phyloP scores from a whole-genome alignment of 2,113 vertebrate species.

The Aix galericulata region DNA sequence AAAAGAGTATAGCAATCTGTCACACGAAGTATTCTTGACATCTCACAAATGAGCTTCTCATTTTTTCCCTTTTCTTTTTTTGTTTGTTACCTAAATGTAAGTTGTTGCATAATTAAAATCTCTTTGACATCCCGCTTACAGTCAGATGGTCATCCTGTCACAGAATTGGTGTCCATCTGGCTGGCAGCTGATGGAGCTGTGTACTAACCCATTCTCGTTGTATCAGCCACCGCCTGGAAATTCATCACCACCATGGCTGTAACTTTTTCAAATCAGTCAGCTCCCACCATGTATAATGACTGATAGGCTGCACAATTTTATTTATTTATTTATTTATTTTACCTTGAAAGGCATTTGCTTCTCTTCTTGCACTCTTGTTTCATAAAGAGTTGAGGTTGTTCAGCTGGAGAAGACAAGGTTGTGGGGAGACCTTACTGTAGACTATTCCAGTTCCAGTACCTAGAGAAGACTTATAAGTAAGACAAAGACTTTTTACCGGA shows the following conservation, averaged over 20 bases:
- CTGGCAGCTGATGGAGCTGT: slow-evolving; percentile 9
- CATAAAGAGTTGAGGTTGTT: not conserved
- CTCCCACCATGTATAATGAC: not conserved
- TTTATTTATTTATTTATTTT: not conserved
- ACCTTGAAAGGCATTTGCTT: not conserved
- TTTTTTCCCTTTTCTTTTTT: not conserved
- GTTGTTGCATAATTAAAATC: slow-evolving; percentile 71
- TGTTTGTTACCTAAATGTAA: slow-evolving; percentile 46
- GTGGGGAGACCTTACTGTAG: not conserved
- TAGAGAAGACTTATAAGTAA: not conserved
- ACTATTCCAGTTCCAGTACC: not conserved
- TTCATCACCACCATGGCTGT: not conserved
- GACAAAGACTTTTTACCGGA: too few species aligned
- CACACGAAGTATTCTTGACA: slow-evolving; percentile 68
- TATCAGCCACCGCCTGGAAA: not conserved
- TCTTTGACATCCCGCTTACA: slow-evolving; percentile 52
- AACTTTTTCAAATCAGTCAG: not conserved
- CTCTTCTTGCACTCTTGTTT: not conserved
- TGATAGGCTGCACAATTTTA: not conserved
- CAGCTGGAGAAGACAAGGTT: not conserved
- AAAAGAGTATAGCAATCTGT: slow-evolving; percentile 53
- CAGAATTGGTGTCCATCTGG: slow-evolving; percentile 26
- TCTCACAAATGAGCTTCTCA: slow-evolving; percentile 53
- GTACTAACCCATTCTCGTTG: not conserved
- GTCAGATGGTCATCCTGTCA: slow-evolving; percentile 10